phyloP scores from a whole-genome alignment of 1,140 invertebrate genomes.

The Hormaphis cornu region DNA sequence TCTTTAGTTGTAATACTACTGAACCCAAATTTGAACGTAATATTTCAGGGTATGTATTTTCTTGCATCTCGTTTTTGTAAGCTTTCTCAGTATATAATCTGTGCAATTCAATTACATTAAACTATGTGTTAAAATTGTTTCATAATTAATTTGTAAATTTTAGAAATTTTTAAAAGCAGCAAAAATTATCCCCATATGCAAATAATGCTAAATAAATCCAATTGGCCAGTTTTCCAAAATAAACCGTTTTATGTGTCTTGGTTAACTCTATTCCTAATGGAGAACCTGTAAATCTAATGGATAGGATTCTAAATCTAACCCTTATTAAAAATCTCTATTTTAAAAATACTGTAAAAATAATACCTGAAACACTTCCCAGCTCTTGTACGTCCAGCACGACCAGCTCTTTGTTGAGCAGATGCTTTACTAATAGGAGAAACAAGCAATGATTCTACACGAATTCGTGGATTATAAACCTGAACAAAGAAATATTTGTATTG shows the following conservation, averaged over 20 bases:
- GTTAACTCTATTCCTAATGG: too few species aligned
- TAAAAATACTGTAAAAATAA: too few species aligned
- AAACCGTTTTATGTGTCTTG: too few species aligned
- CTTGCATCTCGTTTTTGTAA: constrained; percentile 98
- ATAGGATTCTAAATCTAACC: too few species aligned
- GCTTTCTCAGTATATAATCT: constrained; percentile 97
- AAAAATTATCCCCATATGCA: too few species aligned
- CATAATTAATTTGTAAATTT: neutral
- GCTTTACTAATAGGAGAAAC: constrained; percentile 99
- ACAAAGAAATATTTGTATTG: constrained; percentile 2
- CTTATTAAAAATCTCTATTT: too few species aligned
- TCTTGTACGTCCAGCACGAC: constrained; percentile 88
- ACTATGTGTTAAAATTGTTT: neutral
- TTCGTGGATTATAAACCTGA: constrained; percentile 89
- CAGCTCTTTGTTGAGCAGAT: constrained; percentile 96
- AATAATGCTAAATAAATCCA: too few species aligned
- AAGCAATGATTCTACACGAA: constrained; percentile 91
- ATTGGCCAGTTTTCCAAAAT: too few species aligned
- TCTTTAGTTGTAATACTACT: constrained; percentile 96
- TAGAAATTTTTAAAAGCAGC: too few species aligned
- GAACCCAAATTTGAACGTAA: constrained; percentile 91
- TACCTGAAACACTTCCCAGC: constrained; percentile 91
- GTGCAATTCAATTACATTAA: neutral
- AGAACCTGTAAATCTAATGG: too few species aligned
- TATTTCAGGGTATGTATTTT: constrained; percentile 99